Evolutionary conservation across 2,113 vertebrate genomes (phyloP).

Genomic region (Lethenteron reissneri): DNA sequence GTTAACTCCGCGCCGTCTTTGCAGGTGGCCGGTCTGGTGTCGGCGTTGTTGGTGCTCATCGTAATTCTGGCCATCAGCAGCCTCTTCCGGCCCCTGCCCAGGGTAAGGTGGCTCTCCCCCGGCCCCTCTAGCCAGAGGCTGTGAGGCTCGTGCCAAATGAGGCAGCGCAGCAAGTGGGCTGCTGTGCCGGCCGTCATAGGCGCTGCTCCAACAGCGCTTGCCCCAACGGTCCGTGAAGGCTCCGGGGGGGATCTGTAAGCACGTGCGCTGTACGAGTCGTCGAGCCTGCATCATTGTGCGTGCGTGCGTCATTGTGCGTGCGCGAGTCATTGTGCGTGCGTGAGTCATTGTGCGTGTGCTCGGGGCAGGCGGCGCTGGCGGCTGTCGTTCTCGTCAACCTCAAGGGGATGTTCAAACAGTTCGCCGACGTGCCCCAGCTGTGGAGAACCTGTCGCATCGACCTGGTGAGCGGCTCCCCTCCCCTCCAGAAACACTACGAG

Average conservation of each 20-base stretch:
- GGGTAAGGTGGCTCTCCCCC: slow-evolving; percentile 27
- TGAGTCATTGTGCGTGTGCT: neutral
- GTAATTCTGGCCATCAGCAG: slow-evolving; percentile 59
- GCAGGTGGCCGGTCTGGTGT: slow-evolving; percentile 51
- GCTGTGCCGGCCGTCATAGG: too few species aligned
- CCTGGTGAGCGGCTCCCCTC: slow-evolving; percentile 32
- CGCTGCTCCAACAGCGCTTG: too few species aligned
- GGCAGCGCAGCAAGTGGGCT: too few species aligned
- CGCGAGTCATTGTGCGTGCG: too few species aligned
- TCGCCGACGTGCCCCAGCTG: slow-evolving; percentile 32
- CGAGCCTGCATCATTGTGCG: too few species aligned
- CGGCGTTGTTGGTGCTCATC: slow-evolving; percentile 53
- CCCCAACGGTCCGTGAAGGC: too few species aligned
- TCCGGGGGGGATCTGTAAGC: too few species aligned
- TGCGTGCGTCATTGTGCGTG: too few species aligned
- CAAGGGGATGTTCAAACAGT: slow-evolving; percentile 77
- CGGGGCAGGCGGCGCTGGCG: slow-evolving; percentile 48
- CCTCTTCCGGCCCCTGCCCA: slow-evolving; percentile 59
- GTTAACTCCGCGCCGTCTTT: slow-evolving; percentile 1
- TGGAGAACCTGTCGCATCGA: slow-evolving; percentile 53
- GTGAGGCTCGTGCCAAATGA: too few species aligned
- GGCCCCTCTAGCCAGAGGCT: too few species aligned
- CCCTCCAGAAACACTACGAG: too few species aligned
- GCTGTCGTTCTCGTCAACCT: slow-evolving; percentile 56
- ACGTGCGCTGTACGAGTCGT: too few species aligned